These are phyloP conservation scores for Congeria kusceri DNA, from an alignment of 2,888 invertebrate genomes.

Conservation along the genomic window DNA sequence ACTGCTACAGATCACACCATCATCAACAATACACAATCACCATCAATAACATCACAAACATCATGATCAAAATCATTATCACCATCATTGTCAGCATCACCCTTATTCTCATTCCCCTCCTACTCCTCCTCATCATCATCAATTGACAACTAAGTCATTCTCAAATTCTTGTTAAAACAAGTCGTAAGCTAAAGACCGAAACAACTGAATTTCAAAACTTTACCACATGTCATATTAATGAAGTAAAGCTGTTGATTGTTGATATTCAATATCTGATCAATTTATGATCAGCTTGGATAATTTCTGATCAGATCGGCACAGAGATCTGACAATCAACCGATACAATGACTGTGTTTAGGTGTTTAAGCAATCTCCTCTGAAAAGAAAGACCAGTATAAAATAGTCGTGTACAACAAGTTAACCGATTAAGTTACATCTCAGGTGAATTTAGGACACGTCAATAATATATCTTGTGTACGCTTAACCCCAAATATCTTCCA, in stretches of 20 bases:
- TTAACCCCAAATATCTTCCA: slow-evolving; percentile 7
- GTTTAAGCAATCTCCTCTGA: too few species aligned
- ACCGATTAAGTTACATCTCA: slow-evolving; percentile 45
- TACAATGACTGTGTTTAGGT: neutral
- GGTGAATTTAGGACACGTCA: slow-evolving; percentile 51
- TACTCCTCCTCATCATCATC: too few species aligned
- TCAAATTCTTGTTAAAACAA: neutral
- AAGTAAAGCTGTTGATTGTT: slow-evolving; percentile 1
- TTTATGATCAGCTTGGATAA: slow-evolving; percentile 34
- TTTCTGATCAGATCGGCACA: too few species aligned
- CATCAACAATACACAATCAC: too few species aligned
- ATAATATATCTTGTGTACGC: slow-evolving; percentile 48
- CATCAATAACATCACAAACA: too few species aligned
- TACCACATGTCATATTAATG: neutral
- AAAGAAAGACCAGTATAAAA: neutral
- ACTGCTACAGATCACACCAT: too few species aligned
- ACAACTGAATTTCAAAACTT: neutral
- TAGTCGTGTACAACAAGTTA: neutral
- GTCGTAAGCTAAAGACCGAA: neutral
- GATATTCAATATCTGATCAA: slow-evolving; percentile 30
- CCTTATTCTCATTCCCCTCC: too few species aligned
- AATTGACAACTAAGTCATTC: too few species aligned
- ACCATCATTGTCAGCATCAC: too few species aligned
- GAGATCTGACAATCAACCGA: too few species aligned
- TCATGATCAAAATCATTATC: too few species aligned